Conservation (phyloP, 1,140 invertebrate species). For the Andricus grossulariae region DNA sequence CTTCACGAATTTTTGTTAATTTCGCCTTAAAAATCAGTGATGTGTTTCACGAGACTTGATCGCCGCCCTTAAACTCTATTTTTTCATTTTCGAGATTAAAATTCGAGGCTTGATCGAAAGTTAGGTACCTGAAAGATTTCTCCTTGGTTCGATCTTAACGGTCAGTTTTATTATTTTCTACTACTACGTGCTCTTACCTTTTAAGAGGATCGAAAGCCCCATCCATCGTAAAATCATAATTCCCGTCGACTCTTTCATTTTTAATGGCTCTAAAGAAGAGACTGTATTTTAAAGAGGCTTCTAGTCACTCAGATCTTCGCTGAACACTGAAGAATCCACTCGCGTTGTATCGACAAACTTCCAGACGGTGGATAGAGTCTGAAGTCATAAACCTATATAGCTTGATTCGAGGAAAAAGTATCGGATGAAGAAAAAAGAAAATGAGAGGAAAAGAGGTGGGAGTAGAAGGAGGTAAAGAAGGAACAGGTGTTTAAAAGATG, state of each 20-base stretch:
- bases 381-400: background rate
- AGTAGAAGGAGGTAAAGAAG: background rate
- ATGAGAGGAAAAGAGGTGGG: background rate
- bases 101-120: slow-evolving; percentile 55
- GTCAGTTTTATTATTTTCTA: slow-evolving; percentile 52
- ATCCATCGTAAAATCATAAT: slow-evolving; percentile 50
- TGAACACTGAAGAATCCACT: background rate
- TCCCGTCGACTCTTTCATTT: slow-evolving; percentile 37
- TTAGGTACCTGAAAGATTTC: slow-evolving; percentile 57
- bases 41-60: slow-evolving; percentile 48
- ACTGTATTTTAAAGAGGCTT: background rate
- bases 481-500: background rate
- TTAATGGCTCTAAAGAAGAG: slow-evolving; percentile 37
- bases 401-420: background rate
- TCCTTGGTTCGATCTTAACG: slow-evolving; percentile 26
- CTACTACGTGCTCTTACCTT: slow-evolving; percentile 37
- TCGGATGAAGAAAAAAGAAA: background rate
- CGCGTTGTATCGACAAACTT: background rate
- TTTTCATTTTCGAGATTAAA: slow-evolving; percentile 54
- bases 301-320: background rate
- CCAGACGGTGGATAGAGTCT: background rate
- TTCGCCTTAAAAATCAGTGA: slow-evolving; percentile 42
- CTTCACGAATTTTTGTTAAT: background rate
- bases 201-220: slow-evolving; percentile 8
- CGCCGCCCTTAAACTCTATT: slow-evolving; percentile 23